Base-by-base conservation (phyloP, 2,888 invertebrate species). In the Desoria tigrina region DNA sequence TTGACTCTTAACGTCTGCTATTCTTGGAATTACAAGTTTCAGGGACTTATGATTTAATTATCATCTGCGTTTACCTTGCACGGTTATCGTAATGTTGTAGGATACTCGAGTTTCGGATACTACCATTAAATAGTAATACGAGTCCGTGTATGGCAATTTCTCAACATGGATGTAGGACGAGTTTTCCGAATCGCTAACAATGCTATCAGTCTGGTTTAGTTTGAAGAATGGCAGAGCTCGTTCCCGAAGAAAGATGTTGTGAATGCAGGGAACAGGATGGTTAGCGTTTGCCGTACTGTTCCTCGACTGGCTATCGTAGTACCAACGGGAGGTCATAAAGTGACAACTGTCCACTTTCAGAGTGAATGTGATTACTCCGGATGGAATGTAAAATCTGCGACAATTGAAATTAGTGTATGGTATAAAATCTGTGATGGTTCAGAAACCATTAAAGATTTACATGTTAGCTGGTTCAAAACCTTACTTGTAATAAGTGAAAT, bases 401-500 rank as follows among this genome's bases (percentile, higher is more conserved):
- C 57, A 61, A n/a, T n/a, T 27, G 24, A 60, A 62, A 56, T 21
- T 28, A 61, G 16, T 18, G 14, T 59, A 65, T 37, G 7, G 55
- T 64, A 28, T 39, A 23, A 23, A 28, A 27, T 57, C 11, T 1
- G 14, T 26, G 16, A 54, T 2, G 26, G 16, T 27, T 27, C 27
- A 11, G 18, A 57, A 63, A 60, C 50, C 42, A 16, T 32, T 49
- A 37, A 42, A n/a, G n/a, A n/a, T n/a, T n/a, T n/a, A n/a, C n/a
- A n/a, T n/a, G n/a, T n/a, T n/a, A n/a, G 55, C 18, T 42, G 28
- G 14, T 50, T 21, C 9, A 60, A 53, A 51, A 18, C 18, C 74
- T 74, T 78, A 82, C 83, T 82, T 83, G 77, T 80, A 83, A 76
- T 82, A 83, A 1, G 81, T 80, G 67, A 79, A 79, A 50, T 79